Percentiles rank a stretch among this genome's conserved stretches.
Evolutionary conservation across 2,797 vertebrate species (phyloP).

Genomic region (Falco concolor): DNA sequence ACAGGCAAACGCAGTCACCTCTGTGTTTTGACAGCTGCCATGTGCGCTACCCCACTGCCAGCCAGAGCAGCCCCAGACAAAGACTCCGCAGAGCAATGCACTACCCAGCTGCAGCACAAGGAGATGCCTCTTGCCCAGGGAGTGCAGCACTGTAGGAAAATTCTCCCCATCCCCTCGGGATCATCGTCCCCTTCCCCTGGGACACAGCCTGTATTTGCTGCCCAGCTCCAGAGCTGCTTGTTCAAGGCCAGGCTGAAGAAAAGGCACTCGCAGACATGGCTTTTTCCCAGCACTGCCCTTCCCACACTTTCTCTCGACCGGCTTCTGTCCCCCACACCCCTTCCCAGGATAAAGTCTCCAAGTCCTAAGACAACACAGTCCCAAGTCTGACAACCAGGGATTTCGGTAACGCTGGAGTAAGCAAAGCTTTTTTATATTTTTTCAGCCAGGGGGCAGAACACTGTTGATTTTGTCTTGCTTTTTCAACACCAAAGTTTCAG

Average conservation of each 20-base stretch:
- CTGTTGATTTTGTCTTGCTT: neutral
- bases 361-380: neutral
- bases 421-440: neutral
- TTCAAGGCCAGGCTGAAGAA: neutral
- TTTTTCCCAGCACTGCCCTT: neutral
- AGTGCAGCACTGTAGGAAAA: neutral
- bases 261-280: neutral
- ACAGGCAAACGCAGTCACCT: neutral
- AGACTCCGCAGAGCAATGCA: neutral
- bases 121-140: neutral
- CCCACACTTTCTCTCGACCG: accelerated
- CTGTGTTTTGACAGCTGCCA: neutral
- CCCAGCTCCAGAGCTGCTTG: neutral
- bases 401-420: neutral
- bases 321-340: neutral
- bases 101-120: neutral
- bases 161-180: neutral
- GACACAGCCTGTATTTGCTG: neutral
- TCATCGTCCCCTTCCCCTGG: neutral
- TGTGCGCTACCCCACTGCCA: accelerated
- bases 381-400: neutral
- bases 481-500: neutral
- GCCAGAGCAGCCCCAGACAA: neutral
- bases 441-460: neutral
- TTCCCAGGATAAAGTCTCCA: neutral